phyloP scores from a whole-genome alignment of 2,888 invertebrate genomes.

The Bellardia pandia region DNA sequence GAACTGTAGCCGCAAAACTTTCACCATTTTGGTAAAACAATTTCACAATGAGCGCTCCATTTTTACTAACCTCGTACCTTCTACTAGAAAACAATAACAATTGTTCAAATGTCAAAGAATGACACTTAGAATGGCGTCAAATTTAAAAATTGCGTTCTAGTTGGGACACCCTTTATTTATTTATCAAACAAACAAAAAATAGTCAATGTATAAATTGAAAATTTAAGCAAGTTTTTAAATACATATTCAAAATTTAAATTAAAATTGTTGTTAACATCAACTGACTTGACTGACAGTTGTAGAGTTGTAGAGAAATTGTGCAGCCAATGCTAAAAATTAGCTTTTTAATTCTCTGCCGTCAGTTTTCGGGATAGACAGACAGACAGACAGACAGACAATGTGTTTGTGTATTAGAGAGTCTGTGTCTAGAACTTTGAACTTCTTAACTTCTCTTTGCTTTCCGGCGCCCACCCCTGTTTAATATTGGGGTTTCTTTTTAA shows the following conservation, averaged over 20 bases:
- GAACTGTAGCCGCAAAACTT: too few relatives aligned
- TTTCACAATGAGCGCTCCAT: too few relatives aligned
- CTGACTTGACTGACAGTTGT: slow-evolving; percentile 62
- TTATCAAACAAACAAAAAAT: too few relatives aligned
- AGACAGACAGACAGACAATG: not conserved
- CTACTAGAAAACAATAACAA: too few relatives aligned
- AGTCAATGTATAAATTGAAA: not conserved
- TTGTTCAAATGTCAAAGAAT: too few relatives aligned
- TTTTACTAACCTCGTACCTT: too few relatives aligned
- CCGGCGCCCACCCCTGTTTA: not conserved
- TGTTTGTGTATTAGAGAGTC: not conserved
- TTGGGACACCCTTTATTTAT: too few relatives aligned
- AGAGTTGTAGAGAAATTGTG: not conserved
- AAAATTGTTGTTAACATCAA: slow-evolving; percentile 42
- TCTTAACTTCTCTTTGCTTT: not conserved
- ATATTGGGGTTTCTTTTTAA: not conserved
- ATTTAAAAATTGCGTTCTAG: too few relatives aligned
- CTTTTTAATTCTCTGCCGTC: slow-evolving; percentile 47
- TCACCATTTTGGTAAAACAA: too few relatives aligned
- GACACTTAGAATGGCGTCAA: too few relatives aligned
- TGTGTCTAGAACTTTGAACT: slow-evolving; percentile 55
- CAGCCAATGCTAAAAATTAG: slow-evolving; percentile 48
- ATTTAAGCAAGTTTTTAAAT: slow-evolving; percentile 6
- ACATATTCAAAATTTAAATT: slow-evolving; percentile 48
- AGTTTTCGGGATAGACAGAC: not conserved